Evolutionary conservation across 2,888 invertebrate genomes (phyloP).

Genomic region (Pheosia tremula): DNA sequence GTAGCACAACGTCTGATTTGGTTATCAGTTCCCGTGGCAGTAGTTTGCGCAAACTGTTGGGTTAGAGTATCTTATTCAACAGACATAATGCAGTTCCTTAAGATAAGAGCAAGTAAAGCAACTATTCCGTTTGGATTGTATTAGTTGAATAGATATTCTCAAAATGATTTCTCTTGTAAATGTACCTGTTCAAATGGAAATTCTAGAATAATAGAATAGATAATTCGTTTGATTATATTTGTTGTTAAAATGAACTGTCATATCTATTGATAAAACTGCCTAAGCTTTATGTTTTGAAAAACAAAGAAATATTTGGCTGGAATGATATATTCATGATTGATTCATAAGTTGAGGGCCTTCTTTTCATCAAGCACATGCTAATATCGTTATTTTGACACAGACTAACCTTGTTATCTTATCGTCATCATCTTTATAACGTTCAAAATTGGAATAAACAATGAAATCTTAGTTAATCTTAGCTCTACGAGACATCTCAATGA

Average conservation of each 20-base stretch:
- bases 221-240: conserved; percentile 15
- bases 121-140: background rate
- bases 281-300: no score
- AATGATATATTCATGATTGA: background rate
- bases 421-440: no score
- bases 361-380: no score
- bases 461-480: background rate
- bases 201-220: conserved; percentile 11
- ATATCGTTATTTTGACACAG: no score
- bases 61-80: conserved; percentile 33
- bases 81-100: conserved; percentile 27
- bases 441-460: no score
- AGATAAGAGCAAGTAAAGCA: background rate
- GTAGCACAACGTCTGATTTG: conserved; percentile 27
- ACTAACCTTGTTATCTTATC: no score
- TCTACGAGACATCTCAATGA: background rate
- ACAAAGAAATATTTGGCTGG: no score
- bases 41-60: conserved; percentile 32
- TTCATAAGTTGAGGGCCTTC: no score
- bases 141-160: background rate
- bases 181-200: no score
- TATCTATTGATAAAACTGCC: no score
- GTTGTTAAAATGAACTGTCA: conserved; percentile 13
- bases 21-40: conserved; percentile 27
- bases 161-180: background rate